Percentiles rank a stretch among this genome's conserved stretches.
These are phyloP conservation scores for Batillaria attramentaria DNA, from an alignment of 1,140 invertebrate genomes.

Conservation along the genomic window DNA sequence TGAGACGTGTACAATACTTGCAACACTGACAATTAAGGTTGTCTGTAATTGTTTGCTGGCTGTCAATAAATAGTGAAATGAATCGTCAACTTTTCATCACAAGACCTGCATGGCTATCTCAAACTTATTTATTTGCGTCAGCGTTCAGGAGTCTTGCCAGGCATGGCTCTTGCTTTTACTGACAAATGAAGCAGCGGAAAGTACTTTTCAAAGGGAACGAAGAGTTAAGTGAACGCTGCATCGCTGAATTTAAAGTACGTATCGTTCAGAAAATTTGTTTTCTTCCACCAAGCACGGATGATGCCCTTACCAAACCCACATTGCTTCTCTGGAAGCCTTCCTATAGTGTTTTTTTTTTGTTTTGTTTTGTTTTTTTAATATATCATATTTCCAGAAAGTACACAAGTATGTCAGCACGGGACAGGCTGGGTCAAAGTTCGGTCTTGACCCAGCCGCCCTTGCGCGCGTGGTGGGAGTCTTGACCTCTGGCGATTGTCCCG, in stretches of 20 bases:
- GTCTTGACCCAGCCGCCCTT: conserved; percentile 49
- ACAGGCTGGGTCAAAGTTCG: conserved; percentile 62
- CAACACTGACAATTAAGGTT: background rate
- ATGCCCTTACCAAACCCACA: too few relatives aligned
- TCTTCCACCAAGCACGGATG: too few relatives aligned
- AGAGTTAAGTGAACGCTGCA: too few relatives aligned
- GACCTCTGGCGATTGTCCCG: conserved; percentile 24
- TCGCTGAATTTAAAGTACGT: too few relatives aligned
- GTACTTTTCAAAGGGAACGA: too few relatives aligned
- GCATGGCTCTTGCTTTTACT: too few relatives aligned
- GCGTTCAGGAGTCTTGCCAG: too few relatives aligned
- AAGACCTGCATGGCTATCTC: background rate
- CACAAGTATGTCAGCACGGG: conserved; percentile 63
- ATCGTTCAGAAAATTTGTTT: too few relatives aligned
- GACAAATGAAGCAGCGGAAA: too few relatives aligned
- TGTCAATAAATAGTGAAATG: background rate
- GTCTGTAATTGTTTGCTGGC: background rate
- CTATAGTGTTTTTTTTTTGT: background rate
- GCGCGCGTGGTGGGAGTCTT: conserved; percentile 44
- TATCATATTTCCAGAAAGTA: conserved; percentile 31
- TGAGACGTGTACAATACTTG: conserved; percentile 46
- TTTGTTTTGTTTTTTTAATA: background rate
- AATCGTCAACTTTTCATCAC: background rate
- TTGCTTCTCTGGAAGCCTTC: too few relatives aligned
- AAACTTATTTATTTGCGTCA: too few relatives aligned